Base-by-base conservation (phyloP, 2,113 vertebrate species). In the Bos javanicus region DNA sequence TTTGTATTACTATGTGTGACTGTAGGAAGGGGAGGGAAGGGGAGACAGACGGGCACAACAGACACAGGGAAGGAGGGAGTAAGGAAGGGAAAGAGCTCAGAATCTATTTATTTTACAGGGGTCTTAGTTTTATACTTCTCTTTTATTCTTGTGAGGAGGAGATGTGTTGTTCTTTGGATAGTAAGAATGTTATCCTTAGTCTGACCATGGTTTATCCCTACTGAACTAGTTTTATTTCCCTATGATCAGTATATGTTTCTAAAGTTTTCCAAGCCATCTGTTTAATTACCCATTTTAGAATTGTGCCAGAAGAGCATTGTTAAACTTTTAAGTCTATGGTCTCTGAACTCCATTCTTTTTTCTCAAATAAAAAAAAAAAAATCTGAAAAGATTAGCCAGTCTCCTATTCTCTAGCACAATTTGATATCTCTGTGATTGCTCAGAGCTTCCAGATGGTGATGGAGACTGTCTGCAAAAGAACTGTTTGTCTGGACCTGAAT, bases 221-320 rank as follows among this genome's bases (percentile, higher is more conserved):
- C 2, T 78, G n/a, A 90, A 76, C 81, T 85, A 52, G 30, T 52
- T 97, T 93, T 81, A 19, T 76, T 36, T 91, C 36, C 54, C 50
- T 50, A 13, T 90, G 59, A 28, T 81, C 48, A 39, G 26, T 83
- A 5, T 30, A 4, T 91, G 19, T 89, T 96, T 94, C 88, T 90
- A 64, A 95, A 88, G 36, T 21, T 80, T 87, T 87, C 48, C 33
- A 28, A 56, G 81, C 15, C 56, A 82, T 85, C 74, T 88, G 88
- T 16, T 60, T 91, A 81, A 98, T 93, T 96, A 90, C 59, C 54
- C 52, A 39, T 67, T 91, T 92, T 85, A 94, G 93, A 98, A 88
- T 50, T 96, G 85, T 91, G 84, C 74, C 60, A 81, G 76, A 60
- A 60, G 56, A 97, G n/a, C 54, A 86, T 30, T 90, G 17, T 89